Conservation (phyloP, 2,113 vertebrate genomes). For the Siniperca knerii region DNA sequence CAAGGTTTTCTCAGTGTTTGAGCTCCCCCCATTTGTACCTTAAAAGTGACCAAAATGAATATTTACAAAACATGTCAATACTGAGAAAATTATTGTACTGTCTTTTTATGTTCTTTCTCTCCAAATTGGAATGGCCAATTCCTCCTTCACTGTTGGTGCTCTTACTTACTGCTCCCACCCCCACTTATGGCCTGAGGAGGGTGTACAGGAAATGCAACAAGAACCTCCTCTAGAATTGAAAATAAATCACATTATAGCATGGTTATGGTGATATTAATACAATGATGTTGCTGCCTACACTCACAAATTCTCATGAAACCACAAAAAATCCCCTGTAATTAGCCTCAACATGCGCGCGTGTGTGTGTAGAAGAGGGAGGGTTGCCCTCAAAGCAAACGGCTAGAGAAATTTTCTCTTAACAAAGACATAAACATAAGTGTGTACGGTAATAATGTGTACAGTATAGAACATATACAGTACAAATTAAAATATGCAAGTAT, state of each 20-base stretch:
- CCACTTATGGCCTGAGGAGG: neutral
- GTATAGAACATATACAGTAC: neutral
- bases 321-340: constrained; percentile 11
- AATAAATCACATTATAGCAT: neutral
- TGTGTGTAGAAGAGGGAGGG: neutral
- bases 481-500: constrained; percentile 7
- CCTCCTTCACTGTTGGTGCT: neutral
- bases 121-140: neutral
- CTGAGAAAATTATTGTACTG: neutral
- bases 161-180: neutral
- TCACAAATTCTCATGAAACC: neutral
- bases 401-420: neutral
- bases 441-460: neutral
- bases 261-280: neutral
- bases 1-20: neutral
- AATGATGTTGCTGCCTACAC: neutral
- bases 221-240: neutral
- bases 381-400: constrained; percentile 19
- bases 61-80: neutral
- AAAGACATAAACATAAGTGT: neutral
- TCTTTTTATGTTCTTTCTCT: neutral
- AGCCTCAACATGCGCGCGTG: neutral
- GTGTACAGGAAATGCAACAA: neutral
- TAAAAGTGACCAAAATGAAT: neutral
- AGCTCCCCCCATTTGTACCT: neutral